phyloP scores from a whole-genome alignment of 2,113 vertebrate species.

The Odontesthes bonariensis region DNA sequence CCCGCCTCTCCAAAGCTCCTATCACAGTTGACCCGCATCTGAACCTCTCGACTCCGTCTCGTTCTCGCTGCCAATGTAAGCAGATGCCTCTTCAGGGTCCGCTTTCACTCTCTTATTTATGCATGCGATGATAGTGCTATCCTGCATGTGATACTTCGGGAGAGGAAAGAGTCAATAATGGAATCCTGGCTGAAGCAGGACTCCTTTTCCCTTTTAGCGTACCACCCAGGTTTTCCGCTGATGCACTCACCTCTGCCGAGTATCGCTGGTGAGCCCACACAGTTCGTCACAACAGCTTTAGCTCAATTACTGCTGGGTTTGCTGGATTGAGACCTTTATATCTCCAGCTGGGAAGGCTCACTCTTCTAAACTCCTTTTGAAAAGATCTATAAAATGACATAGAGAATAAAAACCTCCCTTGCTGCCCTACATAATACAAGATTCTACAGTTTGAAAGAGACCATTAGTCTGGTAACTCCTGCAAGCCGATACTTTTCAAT shows the following conservation, averaged over 20 bases:
- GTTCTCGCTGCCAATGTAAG: constrained; percentile 70
- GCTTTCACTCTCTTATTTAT: constrained; percentile 65
- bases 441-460: constrained; percentile 58
- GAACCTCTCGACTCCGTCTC: constrained; percentile 68
- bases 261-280: constrained; percentile 62
- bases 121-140: constrained; percentile 67
- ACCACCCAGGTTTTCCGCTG: constrained; percentile 59
- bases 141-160: constrained; percentile 60
- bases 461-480: constrained; percentile 48
- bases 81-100: constrained; percentile 67
- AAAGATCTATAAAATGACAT: constrained; percentile 68
- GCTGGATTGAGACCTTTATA: constrained; percentile 54
- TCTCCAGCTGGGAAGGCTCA: constrained; percentile 77
- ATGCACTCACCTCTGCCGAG: constrained; percentile 58
- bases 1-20: constrained; percentile 43
- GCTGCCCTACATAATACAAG: constrained; percentile 24
- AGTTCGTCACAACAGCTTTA: constrained; percentile 61
- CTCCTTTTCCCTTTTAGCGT: constrained; percentile 35
- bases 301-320: constrained; percentile 61
- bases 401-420: constrained; percentile 48
- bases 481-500: constrained; percentile 55
- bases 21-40: constrained; percentile 68
- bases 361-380: constrained; percentile 52
- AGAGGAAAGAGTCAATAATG: constrained; percentile 58
- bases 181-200: constrained; percentile 60